A percentile compares a stretch with the other conserved stretches of the same genome.
Conservation (phyloP, 2,888 invertebrate species). For the Hirtodrosophila histrioides region DNA sequence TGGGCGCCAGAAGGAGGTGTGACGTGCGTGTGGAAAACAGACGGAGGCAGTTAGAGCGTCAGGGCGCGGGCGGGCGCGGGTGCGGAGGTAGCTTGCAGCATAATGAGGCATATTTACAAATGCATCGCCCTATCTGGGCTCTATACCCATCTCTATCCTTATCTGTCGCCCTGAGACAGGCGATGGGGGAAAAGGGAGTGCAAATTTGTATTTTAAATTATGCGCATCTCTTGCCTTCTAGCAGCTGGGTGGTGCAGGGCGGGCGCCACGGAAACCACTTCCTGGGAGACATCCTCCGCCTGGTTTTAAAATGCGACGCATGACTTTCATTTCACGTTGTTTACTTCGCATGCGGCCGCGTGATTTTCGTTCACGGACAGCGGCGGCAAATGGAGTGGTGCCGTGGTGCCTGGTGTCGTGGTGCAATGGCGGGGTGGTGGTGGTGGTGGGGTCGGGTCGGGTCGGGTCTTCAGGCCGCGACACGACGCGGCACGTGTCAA, state of each 20-base stretch:
- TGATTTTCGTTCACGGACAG: slow-evolving; percentile 62
- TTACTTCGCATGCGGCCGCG: slow-evolving; percentile 76
- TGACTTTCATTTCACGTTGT: slow-evolving; percentile 79
- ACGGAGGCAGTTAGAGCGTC: not conserved
- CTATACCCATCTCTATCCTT: slow-evolving; percentile 6
- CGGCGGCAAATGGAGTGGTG: not conserved
- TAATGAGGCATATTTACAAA: slow-evolving; percentile 75
- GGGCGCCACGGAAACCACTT: slow-evolving; percentile 28
- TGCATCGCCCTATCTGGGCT: slow-evolving; percentile 45
- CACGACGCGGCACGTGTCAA: slow-evolving; percentile 74
- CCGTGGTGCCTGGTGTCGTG: not conserved
- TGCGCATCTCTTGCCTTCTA: slow-evolving; percentile 65
- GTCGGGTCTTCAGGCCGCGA: slow-evolving; percentile 44
- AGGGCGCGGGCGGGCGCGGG: not conserved
- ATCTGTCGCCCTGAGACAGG: not conserved
- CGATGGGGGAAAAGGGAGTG: slow-evolving; percentile 18
- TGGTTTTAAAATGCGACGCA: slow-evolving; percentile 75
- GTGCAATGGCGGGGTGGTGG: not conserved
- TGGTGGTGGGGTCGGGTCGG: slow-evolving; percentile 1
- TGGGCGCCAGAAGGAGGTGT: slow-evolving; percentile 12
- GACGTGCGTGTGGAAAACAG: slow-evolving; percentile 13
- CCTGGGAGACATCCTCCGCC: slow-evolving; percentile 47
- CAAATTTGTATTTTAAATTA: slow-evolving; percentile 77
- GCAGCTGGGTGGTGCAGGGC: slow-evolving; percentile 3
- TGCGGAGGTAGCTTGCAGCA: slow-evolving; percentile 37